These are phyloP conservation scores for Pelvicachromis taeniatus DNA, from an alignment of 2,113 vertebrate species.

Conservation along the genomic window DNA sequence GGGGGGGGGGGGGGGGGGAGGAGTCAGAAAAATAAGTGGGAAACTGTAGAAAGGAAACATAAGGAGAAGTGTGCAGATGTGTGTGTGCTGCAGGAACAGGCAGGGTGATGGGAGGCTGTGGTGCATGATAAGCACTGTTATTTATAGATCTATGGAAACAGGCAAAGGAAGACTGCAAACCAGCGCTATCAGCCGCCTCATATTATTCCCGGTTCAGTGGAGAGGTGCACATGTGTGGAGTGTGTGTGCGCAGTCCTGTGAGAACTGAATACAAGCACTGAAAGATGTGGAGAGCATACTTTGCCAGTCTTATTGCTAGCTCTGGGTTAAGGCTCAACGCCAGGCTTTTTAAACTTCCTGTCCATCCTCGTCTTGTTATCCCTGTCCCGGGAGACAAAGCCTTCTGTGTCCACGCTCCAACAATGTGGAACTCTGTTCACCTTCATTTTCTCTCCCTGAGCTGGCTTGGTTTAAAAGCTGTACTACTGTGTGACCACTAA, in stretches of 20 bases:
- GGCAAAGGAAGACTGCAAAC: conserved; percentile 35
- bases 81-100: conserved; percentile 14
- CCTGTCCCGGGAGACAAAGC: background rate
- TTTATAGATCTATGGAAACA: conserved; percentile 55
- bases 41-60: background rate
- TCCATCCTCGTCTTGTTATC: background rate
- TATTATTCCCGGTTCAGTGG: background rate
- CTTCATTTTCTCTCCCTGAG: background rate
- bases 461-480: background rate
- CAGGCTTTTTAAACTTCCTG: background rate
- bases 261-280: background rate
- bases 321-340: background rate
- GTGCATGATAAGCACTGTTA: conserved; percentile 55
- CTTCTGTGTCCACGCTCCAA: background rate
- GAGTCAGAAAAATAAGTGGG: background rate
- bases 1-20: background rate
- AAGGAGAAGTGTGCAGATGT: background rate
- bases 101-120: conserved; percentile 20
- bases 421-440: background rate
- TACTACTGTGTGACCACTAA: background rate
- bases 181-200: conserved; percentile 7
- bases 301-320: background rate
- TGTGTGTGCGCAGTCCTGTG: background rate
- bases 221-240: background rate
- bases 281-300: background rate